Evolutionary conservation across 2,797 vertebrate species (phyloP), one percentile per base, ranked within the genome.

Genomic region (Cuniculus paca): DNA sequence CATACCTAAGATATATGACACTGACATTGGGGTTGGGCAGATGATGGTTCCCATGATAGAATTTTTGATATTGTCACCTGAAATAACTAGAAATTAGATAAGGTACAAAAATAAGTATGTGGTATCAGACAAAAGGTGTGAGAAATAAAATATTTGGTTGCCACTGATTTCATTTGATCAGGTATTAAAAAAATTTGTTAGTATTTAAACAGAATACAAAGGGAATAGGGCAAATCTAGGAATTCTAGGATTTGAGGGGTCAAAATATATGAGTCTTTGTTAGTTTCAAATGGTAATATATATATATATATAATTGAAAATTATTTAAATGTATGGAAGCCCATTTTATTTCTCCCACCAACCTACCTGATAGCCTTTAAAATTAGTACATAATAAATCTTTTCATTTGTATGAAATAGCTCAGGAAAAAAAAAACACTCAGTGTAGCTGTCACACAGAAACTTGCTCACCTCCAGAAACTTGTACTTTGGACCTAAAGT

Each of bases 331-430:
- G 1, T 22, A 75, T 34, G 85, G 68, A 75, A 88, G 58, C 28
- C 58, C 42, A 58, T 90, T 90, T 10, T 80, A 77, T 75, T 54
- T 70, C 45, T 39, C 19, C 39, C 22, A 22, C 14, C 34, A n/a
- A n/a, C 61, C 31, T 34, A n/a, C 61, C 31, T 34, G 31, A n/a
- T n/a, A 65, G 34, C 63, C 63, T 87, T 56, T 77, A 68, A 81
- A 88, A 34, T 50, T 42, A 34, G 2, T 90, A 60, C 26, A 10
- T 28, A 84, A 34, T 68, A 72, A 88, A 68, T 87, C 28, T 42
- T 92, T 78, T 87, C 56, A 74, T 88, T 92, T 92, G 42, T 88
- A 75, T 90, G 39, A 94, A 83, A 75, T 89, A 50, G n/a, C 36
- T 84, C 63, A 63, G 54, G 58, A 94, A 56, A 54, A 20, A 48